Evolutionary conservation across 2,888 invertebrate species (phyloP).

Genomic region (Harpalus rubripes): DNA sequence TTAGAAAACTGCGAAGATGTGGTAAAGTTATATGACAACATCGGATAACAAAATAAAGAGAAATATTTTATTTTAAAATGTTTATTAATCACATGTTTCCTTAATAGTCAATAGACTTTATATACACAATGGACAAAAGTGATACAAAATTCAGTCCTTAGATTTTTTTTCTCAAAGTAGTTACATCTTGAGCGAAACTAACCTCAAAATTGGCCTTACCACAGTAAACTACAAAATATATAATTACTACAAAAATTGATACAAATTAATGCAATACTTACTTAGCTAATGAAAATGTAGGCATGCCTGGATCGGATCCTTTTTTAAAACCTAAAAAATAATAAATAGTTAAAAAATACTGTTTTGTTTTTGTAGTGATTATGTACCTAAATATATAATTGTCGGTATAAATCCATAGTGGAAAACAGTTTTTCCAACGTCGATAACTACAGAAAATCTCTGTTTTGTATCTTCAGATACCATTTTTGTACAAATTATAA

Average conservation of each 20-base stretch:
- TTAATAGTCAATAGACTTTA: conserved; percentile 21
- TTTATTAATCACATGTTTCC: conserved; percentile 53
- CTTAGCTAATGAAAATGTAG: conserved; percentile 72
- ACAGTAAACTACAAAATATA: conserved; percentile 76
- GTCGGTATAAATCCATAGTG: conserved; percentile 86
- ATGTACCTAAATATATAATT: conserved; percentile 83
- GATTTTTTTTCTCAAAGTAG: conserved; percentile 41
- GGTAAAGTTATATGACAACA: conserved; percentile 81
- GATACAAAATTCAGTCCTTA: conserved; percentile 36
- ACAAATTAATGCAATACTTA: conserved; percentile 39
- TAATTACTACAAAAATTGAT: conserved; percentile 58
- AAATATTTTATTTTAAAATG: conserved; percentile 13
- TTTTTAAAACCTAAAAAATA: conserved; percentile 81
- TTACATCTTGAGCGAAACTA: conserved; percentile 48
- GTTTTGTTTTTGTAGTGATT: background rate
- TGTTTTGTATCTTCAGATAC: conserved; percentile 80
- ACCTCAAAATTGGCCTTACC: conserved; percentile 73
- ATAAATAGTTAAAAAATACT: background rate
- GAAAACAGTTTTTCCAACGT: conserved; percentile 81
- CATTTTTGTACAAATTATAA: conserved; percentile 71
- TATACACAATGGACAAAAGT: conserved; percentile 40
- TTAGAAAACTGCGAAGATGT: conserved; percentile 81
- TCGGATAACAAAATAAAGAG: conserved; percentile 72
- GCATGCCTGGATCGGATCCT: conserved; percentile 85
- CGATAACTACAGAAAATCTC: conserved; percentile 81